These are phyloP conservation scores for Hippotragus niger DNA, from an alignment of 2,113 vertebrate species.

Conservation along the genomic window DNA sequence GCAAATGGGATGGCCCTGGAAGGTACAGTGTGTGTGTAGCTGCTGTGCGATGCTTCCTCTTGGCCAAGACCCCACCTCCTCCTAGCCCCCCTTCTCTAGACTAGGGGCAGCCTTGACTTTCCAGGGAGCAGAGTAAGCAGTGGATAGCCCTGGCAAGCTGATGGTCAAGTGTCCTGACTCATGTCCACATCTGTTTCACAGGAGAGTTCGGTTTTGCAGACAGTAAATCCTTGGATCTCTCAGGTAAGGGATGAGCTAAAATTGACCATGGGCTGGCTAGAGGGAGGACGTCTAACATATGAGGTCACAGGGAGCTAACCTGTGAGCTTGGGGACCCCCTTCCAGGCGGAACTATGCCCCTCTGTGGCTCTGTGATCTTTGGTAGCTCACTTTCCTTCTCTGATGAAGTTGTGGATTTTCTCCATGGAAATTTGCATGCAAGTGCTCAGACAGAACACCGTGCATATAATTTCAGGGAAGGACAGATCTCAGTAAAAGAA, in stretches of 20 bases:
- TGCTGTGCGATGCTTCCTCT: neutral
- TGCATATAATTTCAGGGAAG: neutral
- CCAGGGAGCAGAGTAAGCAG: too few species aligned
- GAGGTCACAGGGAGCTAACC: neutral
- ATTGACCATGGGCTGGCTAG: neutral
- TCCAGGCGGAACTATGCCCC: neutral
- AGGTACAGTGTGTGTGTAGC: neutral
- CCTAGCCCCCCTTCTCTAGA: neutral
- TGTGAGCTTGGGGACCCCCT: neutral
- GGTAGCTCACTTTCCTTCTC: neutral
- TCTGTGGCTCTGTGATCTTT: neutral
- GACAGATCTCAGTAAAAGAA: neutral
- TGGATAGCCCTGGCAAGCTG: neutral
- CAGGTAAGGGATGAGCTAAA: conserved; percentile 71
- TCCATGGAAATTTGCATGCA: neutral
- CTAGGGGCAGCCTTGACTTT: neutral
- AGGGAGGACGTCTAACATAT: neutral
- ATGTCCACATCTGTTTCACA: conserved; percentile 61
- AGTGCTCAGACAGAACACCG: neutral
- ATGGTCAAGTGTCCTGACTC: neutral
- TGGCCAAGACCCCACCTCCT: neutral
- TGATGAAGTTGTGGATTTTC: neutral
- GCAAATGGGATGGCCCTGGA: neutral
- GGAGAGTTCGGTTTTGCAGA: conserved; percentile 77
- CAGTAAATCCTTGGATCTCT: conserved; percentile 71